These are phyloP conservation scores for Augiades crinisus DNA, from an alignment of 2,888 invertebrate genomes.

Conservation along the genomic window DNA sequence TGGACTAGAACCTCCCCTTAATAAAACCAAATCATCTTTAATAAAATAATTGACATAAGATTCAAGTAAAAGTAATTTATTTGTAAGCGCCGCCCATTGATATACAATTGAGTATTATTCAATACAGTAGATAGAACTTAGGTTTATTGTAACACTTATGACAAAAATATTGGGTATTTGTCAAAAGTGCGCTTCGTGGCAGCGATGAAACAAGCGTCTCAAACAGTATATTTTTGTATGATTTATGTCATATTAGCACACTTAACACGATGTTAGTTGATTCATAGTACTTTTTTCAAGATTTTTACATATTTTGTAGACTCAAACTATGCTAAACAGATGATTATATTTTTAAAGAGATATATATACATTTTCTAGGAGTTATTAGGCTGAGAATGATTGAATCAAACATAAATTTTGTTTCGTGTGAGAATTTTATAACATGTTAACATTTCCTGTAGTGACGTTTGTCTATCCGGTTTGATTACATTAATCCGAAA, in stretches of 20 bases:
- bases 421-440: constrained; percentile 11
- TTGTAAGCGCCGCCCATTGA: too few species aligned
- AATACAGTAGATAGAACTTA: too few species aligned
- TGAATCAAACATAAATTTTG: constrained; percentile 11
- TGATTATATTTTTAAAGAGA: constrained; percentile 7
- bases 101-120: too few species aligned
- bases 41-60: too few species aligned
- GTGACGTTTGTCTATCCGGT: not conserved
- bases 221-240: constrained; percentile 54
- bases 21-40: too few species aligned
- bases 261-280: constrained; percentile 44
- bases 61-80: too few species aligned
- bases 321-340: constrained; percentile 7
- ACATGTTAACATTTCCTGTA: constrained; percentile 9
- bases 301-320: constrained; percentile 30
- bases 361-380: constrained; percentile 9
- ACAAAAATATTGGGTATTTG: too few species aligned
- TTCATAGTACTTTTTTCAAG: constrained; percentile 40
- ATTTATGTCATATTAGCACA: constrained; percentile 48
- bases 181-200: not conserved
- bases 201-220: constrained; percentile 23
- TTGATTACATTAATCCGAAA: not conserved
- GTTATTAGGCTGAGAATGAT: constrained; percentile 8
- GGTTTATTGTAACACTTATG: too few species aligned
- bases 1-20: too few species aligned